Base-by-base conservation (phyloP, 2,888 invertebrate species). In the Clunio marinus region DNA sequence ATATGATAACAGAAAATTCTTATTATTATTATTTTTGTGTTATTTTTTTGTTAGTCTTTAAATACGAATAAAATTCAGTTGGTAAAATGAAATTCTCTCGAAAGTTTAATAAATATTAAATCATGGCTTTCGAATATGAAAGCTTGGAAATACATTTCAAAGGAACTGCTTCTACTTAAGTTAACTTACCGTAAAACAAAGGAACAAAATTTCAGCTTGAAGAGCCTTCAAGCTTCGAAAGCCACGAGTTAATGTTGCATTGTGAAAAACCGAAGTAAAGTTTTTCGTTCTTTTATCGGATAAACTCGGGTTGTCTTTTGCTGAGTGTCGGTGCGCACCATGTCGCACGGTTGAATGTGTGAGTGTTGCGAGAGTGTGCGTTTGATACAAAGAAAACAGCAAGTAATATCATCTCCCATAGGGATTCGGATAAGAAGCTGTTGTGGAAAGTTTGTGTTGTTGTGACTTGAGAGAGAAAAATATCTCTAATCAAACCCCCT, bases 231-330 rank as follows among this genome's bases (percentile, higher is more conserved):
- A 22, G 4, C 5, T 22, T 22, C 51, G 51, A 17, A 5, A 51
- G 51, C 51, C 51, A 51, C 51, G 51, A 20, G n/a, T 22, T 4
- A 51, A 20, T n/a, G n/a, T 8, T 57, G 57, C 57, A 57, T 8
- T 27, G 27, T n/a, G 20, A 28, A 41, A 27, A 51, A 20, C 8
- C 27, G 55, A 55, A 66, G 24, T n/a, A 51, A 65, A 66, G 32
- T 55, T 51, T 37, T 13, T 27, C 57, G 27, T 27, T 10, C 15
- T 22, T 22, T 57, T 35, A 59, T 66, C 66, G 66, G 66, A 66
- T 66, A 66, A 66, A 51, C 66, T 66, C 66, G 66, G 66, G 13
- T 66, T 28, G 13, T 66, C 22, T 32, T 13, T 28, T 41, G 22
- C 35, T 35, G 63, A 17, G 65, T 45, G 45, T 62, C 28, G 28